These are phyloP conservation scores for Pavo muticus DNA, from an alignment of 2,113 vertebrate species.

Conservation along the genomic window DNA sequence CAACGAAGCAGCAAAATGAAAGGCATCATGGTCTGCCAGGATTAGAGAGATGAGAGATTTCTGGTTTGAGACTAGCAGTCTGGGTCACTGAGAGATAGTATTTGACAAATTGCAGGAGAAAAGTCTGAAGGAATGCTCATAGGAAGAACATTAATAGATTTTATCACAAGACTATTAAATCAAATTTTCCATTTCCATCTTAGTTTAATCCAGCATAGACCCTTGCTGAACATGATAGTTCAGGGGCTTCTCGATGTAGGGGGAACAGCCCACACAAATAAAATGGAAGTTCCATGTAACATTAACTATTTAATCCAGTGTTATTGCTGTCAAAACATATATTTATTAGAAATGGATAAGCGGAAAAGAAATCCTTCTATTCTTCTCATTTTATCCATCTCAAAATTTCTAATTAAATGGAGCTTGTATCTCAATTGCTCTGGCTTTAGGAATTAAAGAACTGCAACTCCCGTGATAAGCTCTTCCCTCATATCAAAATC, in stretches of 20 bases:
- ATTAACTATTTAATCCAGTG: constrained; percentile 30
- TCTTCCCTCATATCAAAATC: constrained; percentile 9
- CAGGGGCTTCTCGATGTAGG: neutral
- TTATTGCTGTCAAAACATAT: constrained; percentile 31
- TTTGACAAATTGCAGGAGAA: neutral
- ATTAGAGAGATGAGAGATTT: neutral
- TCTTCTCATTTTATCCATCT: neutral
- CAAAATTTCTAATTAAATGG: constrained; percentile 31
- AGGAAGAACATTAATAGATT: neutral
- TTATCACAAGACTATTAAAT: neutral
- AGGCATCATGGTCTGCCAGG: neutral
- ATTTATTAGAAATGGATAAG: constrained; percentile 38
- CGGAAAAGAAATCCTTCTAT: neutral
- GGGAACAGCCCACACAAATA: neutral
- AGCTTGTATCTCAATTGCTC: neutral
- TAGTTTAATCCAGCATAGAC: neutral
- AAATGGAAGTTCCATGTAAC: constrained; percentile 19
- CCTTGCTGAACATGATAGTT: neutral
- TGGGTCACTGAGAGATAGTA: neutral
- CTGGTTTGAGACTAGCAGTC: neutral
- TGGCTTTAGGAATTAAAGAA: constrained; percentile 27
- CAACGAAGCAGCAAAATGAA: neutral
- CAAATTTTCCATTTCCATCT: neutral
- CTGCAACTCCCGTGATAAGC: constrained; percentile 10
- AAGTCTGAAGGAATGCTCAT: neutral